Conservation (phyloP, 2,888 invertebrate species). For the Drosophila neutralis region DNA sequence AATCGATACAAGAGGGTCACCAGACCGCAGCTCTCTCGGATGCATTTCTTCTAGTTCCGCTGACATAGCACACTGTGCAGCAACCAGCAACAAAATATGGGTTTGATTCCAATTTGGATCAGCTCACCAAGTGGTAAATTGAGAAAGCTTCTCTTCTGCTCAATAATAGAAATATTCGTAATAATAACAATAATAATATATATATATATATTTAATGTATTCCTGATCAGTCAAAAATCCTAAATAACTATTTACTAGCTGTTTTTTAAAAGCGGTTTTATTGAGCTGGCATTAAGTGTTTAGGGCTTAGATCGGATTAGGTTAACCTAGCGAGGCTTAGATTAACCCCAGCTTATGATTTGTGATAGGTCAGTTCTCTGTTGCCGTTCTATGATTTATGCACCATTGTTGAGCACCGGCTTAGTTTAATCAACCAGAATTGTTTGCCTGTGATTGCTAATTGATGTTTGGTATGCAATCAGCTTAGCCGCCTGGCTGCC, state of each 20-base stretch:
- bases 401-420: background rate
- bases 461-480: conserved; percentile 59
- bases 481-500: conserved; percentile 58
- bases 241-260: background rate
- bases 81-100: conserved; percentile 4
- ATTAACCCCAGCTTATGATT: background rate
- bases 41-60: conserved; percentile 50
- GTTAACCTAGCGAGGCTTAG: background rate
- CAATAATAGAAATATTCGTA: background rate
- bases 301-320: background rate
- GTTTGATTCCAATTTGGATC: background rate
- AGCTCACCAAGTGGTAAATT: background rate
- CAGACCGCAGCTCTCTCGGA: conserved; percentile 51
- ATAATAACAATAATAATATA: background rate
- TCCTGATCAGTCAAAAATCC: background rate
- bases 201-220: no score
- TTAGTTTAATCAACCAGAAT: background rate
- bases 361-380: background rate
- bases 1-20: conserved; percentile 56
- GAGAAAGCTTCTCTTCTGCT: background rate
- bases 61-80: conserved; percentile 8
- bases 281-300: background rate
- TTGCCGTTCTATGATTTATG: background rate
- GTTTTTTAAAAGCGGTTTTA: background rate
- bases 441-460: conserved; percentile 36